Conservation (phyloP, 2,797 vertebrate genomes). For the Enteromius fasciolatus region DNA sequence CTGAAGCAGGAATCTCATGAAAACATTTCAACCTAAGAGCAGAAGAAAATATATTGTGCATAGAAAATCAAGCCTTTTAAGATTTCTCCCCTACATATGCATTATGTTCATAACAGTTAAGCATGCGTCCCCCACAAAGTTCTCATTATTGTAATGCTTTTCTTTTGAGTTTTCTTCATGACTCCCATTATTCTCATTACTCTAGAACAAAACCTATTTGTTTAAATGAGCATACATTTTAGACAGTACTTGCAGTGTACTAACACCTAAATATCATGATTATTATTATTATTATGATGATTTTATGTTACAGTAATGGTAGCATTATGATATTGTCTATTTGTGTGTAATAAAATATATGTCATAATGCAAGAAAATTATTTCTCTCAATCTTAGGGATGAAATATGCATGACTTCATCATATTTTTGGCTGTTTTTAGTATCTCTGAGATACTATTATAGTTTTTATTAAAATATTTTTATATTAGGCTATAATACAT, state of each 20-base stretch:
- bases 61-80: not conserved
- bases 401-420: not conserved
- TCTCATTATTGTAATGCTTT: not conserved
- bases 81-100: not conserved
- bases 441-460: not conserved
- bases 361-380: not conserved
- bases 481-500: not conserved
- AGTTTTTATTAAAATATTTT: not conserved
- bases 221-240: not conserved
- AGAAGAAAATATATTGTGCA: not conserved
- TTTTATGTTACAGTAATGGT: not conserved
- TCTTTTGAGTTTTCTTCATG: not conserved
- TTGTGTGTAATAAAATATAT: not conserved
- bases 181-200: not conserved
- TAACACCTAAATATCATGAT: not conserved
- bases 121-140: not conserved
- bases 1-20: not conserved
- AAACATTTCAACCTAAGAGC: not conserved
- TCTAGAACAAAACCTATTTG: not conserved
- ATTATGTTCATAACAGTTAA: not conserved
- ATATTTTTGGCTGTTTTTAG: not conserved
- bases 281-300: not conserved
- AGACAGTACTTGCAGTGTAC: not conserved
- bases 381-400: not conserved
- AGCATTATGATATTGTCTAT: not conserved